These are phyloP conservation scores for Pecten maximus DNA, from an alignment of 2,888 invertebrate species.

Conservation along the genomic window DNA sequence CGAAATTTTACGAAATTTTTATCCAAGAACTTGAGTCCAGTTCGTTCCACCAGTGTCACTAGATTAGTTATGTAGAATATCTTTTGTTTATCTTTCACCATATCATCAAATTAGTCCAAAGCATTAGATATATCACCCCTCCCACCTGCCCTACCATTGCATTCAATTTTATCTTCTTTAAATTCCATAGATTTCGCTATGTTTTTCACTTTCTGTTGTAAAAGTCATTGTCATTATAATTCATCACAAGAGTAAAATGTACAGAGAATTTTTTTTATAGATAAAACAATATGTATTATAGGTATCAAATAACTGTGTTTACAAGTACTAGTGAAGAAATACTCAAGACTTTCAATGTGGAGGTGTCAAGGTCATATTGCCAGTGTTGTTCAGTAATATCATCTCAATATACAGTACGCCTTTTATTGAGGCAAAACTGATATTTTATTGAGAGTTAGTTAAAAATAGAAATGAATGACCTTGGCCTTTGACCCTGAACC, in stretches of 20 bases:
- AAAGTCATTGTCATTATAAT: not conserved
- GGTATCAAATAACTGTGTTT: not conserved
- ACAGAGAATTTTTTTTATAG: not conserved
- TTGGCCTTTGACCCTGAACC: conserved; percentile 29
- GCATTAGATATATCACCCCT: not conserved
- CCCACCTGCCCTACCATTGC: not conserved
- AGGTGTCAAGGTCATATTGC: not conserved
- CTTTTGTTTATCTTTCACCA: not conserved
- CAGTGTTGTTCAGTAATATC: not conserved
- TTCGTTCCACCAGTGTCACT: not conserved
- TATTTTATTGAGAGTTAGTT: not conserved
- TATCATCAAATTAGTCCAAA: not conserved
- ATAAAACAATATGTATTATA: not conserved
- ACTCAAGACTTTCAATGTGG: not conserved
- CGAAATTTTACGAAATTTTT: not conserved
- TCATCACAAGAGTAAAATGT: not conserved
- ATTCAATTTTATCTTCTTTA: conserved; percentile 8
- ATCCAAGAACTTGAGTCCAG: not conserved
- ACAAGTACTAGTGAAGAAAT: conserved; percentile 27
- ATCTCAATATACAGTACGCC: not conserved
- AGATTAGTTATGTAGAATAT: not conserved
- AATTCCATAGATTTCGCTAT: not conserved
- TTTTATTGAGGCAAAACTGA: not conserved
- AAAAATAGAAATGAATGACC: not conserved
- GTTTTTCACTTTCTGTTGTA: not conserved